Percentiles rank a stretch among this genome's conserved stretches.
phyloP scores from a whole-genome alignment of 92 coral and sea anemone genomes.

The Galaxea fascicularis region DNA sequence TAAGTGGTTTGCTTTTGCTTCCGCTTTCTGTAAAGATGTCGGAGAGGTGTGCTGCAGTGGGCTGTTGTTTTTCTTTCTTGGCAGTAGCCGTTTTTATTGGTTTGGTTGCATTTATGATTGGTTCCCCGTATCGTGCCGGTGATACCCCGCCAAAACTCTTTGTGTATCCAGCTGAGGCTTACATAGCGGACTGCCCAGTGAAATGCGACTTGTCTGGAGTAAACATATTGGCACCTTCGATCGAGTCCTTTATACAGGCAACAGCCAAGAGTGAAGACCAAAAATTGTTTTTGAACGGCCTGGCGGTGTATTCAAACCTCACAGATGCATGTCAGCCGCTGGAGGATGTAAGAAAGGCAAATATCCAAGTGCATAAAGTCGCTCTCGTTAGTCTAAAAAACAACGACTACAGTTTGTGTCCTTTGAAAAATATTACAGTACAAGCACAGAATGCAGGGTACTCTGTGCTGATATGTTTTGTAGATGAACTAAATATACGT shows the following conservation, averaged over 20 bases:
- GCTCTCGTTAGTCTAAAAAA: slow-evolving; percentile 1
- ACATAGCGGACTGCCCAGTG: neutral
- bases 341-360: slow-evolving; percentile 8
- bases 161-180: neutral
- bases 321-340: slow-evolving; percentile 16
- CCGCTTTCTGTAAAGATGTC: neutral
- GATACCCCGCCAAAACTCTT: neutral
- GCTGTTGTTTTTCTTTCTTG: neutral
- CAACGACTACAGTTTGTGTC: neutral
- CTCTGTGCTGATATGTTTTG: neutral
- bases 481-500: no score
- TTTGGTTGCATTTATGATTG: neutral
- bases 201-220: neutral
- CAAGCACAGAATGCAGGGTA: neutral
- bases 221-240: no score
- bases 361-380: slow-evolving; percentile 8
- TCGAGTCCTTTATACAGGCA: no score
- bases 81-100: neutral
- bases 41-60: neutral
- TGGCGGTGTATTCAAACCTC: slow-evolving; percentile 6
- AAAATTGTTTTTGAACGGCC: neutral
- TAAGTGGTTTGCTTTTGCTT: neutral
- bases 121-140: neutral
- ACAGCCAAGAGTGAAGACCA: neutral
- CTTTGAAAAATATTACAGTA: neutral